phyloP scores from a whole-genome alignment of 1,140 invertebrate species.

The Protaetia brevitarsis region DNA sequence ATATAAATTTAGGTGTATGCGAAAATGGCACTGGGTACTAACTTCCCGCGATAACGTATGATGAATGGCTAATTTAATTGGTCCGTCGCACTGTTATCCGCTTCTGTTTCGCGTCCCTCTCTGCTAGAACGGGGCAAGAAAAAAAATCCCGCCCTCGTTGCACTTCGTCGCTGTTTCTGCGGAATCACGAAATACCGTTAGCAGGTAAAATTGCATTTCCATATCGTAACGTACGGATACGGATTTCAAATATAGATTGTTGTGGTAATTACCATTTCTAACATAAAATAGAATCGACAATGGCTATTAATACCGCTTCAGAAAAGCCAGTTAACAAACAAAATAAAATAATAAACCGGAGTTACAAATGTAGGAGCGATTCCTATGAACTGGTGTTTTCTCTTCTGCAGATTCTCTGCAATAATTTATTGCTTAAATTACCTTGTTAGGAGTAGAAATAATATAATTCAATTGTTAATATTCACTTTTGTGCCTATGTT shows the following conservation, averaged over 20 bases:
- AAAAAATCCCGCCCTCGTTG: not conserved
- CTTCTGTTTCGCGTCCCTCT: not conserved
- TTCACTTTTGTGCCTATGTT: too few species aligned
- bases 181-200: not conserved
- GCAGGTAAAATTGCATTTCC: not conserved
- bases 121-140: not conserved
- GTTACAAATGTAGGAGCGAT: too few species aligned
- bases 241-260: not conserved
- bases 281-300: too few species aligned
- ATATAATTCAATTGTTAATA: too few species aligned
- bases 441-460: too few species aligned
- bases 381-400: too few species aligned
- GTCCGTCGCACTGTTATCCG: not conserved
- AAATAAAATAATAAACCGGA: too few species aligned
- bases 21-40: not conserved
- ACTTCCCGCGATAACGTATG: constrained; percentile 10
- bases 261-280: too few species aligned
- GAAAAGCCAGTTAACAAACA: too few species aligned
- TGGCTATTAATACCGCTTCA: too few species aligned
- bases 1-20: constrained; percentile 5
- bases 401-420: too few species aligned
- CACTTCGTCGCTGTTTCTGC: not conserved
- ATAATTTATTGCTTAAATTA: too few species aligned
- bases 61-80: constrained; percentile 14
- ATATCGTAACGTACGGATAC: not conserved